These are phyloP conservation scores for Acomys russatus DNA, from an alignment of 2,797 vertebrate species.

Conservation along the genomic window DNA sequence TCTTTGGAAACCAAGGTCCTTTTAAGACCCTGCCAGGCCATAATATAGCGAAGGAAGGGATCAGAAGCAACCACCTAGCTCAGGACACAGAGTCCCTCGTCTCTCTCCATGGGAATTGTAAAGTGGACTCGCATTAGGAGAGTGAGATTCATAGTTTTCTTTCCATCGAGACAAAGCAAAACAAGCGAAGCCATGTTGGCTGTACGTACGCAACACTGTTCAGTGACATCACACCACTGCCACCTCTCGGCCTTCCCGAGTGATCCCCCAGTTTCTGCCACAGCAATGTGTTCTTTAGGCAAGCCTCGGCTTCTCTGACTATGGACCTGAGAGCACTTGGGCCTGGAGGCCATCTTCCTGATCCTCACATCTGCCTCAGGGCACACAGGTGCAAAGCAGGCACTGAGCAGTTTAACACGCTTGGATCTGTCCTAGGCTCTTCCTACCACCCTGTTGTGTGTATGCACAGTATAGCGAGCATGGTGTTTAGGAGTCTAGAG, in stretches of 20 bases:
- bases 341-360: background rate
- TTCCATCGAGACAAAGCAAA: background rate
- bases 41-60: too few species aligned
- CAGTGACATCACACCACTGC: background rate
- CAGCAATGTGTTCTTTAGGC: background rate
- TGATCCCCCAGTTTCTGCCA: background rate
- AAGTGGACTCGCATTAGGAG: background rate
- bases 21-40: background rate
- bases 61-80: accelerated
- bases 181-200: background rate
- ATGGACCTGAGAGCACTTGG: background rate
- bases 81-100: background rate
- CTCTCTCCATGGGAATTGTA: background rate
- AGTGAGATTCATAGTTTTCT: background rate
- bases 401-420: accelerated
- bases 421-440: background rate
- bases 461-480: accelerated
- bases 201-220: background rate
- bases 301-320: background rate
- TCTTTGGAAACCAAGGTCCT: background rate
- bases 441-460: accelerated
- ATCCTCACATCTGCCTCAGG: background rate
- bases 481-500: background rate
- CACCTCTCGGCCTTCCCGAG: background rate
- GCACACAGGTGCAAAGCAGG: background rate